Conservation (phyloP, 2,113 vertebrate species). For the Ornithorhynchus anatinus region DNA sequence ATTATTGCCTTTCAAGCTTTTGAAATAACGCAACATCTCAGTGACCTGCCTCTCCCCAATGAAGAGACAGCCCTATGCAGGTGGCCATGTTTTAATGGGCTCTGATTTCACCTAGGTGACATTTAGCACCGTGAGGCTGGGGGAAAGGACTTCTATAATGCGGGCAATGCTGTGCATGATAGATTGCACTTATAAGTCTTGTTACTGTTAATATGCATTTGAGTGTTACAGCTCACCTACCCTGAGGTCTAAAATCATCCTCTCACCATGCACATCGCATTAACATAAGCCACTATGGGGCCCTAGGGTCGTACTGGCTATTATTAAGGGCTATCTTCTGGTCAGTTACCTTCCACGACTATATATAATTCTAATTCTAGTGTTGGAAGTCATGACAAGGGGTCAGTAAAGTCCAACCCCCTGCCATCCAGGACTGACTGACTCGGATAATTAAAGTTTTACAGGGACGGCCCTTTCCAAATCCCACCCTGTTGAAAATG, state of each 20-base stretch:
- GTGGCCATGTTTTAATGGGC: conserved; percentile 23
- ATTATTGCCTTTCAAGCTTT: conserved; percentile 67
- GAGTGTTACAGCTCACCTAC: background rate
- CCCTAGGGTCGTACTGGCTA: background rate
- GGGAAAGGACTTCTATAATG: background rate
- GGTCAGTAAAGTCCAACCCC: too few species aligned
- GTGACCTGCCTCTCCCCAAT: conserved; percentile 57
- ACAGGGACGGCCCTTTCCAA: too few species aligned
- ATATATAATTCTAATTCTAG: background rate
- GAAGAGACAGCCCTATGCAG: conserved; percentile 28
- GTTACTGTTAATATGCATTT: background rate
- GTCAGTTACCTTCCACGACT: background rate
- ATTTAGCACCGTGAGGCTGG: fast-evolving
- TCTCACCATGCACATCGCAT: background rate
- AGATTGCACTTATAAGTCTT: background rate
- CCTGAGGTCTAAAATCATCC: background rate
- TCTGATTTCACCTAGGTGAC: background rate
- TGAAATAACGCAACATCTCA: conserved; percentile 44
- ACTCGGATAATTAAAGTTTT: too few species aligned
- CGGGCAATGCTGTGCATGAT: background rate
- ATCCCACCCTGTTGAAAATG: too few species aligned
- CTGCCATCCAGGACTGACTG: too few species aligned
- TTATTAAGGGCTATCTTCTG: background rate
- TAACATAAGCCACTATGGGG: fast-evolving
- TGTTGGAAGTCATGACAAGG: too few species aligned